phyloP scores from a whole-genome alignment of 2,888 invertebrate species.

The Pseudococcus viburni region DNA sequence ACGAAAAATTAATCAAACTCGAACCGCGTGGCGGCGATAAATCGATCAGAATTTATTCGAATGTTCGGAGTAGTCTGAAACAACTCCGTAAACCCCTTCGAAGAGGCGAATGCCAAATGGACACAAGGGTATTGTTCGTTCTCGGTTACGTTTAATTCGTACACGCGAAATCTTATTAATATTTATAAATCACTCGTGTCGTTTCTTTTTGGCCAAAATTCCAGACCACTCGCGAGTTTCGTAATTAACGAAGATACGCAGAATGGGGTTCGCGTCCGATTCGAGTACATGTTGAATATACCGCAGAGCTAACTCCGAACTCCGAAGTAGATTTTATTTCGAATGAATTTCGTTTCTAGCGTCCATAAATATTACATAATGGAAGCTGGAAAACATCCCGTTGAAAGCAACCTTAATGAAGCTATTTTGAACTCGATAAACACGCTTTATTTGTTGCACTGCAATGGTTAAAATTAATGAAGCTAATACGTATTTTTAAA shows the following conservation, averaged over 20 bases:
- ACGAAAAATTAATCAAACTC: slow-evolving; percentile 39
- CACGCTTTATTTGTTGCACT: slow-evolving; percentile 10
- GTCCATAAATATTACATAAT: slow-evolving; percentile 18
- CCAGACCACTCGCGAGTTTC: not conserved
- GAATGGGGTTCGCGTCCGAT: not conserved
- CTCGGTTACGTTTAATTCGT: not conserved
- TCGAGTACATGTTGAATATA: not conserved
- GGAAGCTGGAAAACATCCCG: slow-evolving; percentile 13
- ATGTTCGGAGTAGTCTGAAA: no score
- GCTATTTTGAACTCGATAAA: slow-evolving; percentile 7
- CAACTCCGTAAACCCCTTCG: not conserved
- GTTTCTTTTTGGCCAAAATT: not conserved
- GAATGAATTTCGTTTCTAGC: not conserved
- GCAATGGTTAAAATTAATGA: slow-evolving; percentile 27
- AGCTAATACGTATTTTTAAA: slow-evolving; percentile 38
- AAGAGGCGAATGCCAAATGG: not conserved
- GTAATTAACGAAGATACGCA: slow-evolving; percentile 4
- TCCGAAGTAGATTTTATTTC: not conserved
- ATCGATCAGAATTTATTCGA: slow-evolving; percentile 32
- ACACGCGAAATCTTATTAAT: not conserved
- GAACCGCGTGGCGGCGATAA: not conserved
- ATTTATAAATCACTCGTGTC: slow-evolving; percentile 6
- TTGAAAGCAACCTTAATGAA: slow-evolving; percentile 32
- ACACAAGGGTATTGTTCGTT: not conserved
- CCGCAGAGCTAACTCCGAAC: not conserved